Evolutionary conservation across 2,113 vertebrate genomes (phyloP).

Genomic region (Malurus elegans): DNA sequence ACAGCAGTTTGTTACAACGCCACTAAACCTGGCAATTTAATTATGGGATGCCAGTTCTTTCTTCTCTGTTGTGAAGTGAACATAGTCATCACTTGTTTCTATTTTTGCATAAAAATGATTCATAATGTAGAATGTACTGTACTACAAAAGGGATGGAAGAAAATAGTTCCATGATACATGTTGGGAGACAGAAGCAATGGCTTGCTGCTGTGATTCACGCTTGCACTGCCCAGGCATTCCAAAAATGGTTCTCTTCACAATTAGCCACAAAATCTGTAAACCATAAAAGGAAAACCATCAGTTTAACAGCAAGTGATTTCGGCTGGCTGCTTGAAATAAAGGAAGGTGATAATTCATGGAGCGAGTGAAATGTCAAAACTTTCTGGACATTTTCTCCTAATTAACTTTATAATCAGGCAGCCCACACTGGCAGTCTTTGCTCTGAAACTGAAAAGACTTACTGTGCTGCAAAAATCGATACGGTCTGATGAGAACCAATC

Average conservation of each 20-base stretch:
- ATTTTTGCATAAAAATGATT: conserved; percentile 63
- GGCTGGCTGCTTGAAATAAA: not conserved
- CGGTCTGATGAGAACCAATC: fast-evolving
- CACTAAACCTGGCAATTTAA: conserved; percentile 7
- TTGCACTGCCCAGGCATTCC: conserved; percentile 33
- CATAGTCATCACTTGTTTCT: conserved; percentile 1
- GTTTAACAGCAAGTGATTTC: not conserved
- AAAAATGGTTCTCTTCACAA: conserved; percentile 51
- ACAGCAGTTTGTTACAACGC: not conserved
- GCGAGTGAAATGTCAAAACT: not conserved
- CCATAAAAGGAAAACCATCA: conserved; percentile 26
- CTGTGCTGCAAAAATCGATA: not conserved
- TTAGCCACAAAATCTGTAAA: conserved; percentile 31
- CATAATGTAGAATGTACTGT: conserved; percentile 60
- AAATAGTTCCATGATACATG: conserved; percentile 51
- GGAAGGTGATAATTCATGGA: not conserved
- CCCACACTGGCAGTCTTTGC: not conserved
- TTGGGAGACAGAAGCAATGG: conserved; percentile 54
- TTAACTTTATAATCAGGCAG: not conserved
- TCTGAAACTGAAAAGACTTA: not conserved
- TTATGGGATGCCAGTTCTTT: conserved; percentile 11
- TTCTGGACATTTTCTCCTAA: not conserved
- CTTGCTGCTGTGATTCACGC: conserved; percentile 55
- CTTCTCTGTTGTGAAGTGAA: conserved; percentile 17
- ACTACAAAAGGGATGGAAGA: conserved; percentile 55